Percentiles rank a stretch among this genome's conserved stretches.
phyloP scores from a whole-genome alignment of 2,888 invertebrate species.

The Andrena flavipes region DNA sequence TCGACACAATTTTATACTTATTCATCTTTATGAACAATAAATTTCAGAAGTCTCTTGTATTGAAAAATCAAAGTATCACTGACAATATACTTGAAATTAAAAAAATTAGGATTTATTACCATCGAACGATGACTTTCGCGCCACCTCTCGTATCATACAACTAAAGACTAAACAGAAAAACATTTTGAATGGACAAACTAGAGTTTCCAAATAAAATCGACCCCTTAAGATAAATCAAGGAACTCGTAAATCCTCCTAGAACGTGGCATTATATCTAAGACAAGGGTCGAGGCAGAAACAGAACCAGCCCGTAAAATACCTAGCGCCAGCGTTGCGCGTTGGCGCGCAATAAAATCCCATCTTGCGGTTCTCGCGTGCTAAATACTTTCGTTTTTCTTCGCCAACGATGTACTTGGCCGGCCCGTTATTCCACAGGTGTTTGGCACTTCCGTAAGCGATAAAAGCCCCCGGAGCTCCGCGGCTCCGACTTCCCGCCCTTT shows the following conservation, averaged over 20 bases:
- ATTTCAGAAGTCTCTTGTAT: too few species aligned
- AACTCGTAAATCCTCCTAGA: constrained; percentile 21
- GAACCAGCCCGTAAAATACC: constrained; percentile 25
- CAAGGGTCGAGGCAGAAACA: background rate
- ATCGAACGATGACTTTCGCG: too few species aligned
- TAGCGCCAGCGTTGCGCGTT: constrained; percentile 26
- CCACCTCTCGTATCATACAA: too few species aligned
- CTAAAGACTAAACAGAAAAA: background rate
- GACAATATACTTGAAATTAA: too few species aligned
- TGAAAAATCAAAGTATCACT: too few species aligned
- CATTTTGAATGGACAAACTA: background rate
- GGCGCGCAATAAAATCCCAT: constrained; percentile 69
- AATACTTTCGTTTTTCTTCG: constrained; percentile 81
- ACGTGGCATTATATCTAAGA: constrained; percentile 29
- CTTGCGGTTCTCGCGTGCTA: constrained; percentile 73
- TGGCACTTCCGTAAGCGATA: constrained; percentile 84
- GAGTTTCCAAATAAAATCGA: background rate
- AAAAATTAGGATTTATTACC: too few species aligned
- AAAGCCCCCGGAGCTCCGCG: constrained; percentile 78
- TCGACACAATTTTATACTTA: too few species aligned
- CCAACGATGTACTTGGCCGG: constrained; percentile 80
- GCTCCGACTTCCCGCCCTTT: constrained; percentile 81
- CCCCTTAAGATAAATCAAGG: constrained; percentile 11
- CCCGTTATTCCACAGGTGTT: constrained; percentile 85
- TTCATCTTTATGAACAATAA: too few species aligned